Base-by-base conservation (phyloP, 2,888 invertebrate species). In the Meloe dianella region DNA sequence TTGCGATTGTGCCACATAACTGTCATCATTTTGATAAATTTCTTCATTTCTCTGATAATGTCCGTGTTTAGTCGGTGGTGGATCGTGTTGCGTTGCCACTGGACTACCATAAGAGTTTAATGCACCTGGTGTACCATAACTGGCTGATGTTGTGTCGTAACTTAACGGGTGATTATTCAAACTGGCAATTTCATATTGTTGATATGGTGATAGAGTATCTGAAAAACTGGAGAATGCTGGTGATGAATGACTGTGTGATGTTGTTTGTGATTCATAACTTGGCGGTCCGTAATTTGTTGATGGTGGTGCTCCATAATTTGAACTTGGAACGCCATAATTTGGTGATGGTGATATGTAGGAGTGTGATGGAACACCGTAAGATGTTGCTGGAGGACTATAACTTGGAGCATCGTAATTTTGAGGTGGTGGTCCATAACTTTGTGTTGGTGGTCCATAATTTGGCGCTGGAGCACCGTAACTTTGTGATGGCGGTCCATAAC, bases 61-160 rank as follows among this genome's bases (percentile, higher is more conserved):
- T 30, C 2, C 24, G 17, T 63, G 62, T 10, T 60, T 54, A 17
- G 66, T 8, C 5, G 68, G 60, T 17, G 60, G 69, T 9, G 64
- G 12, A 9, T 66, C 66, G 47, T 69, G 66, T 38, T 66, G 69
- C 4, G 69, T 66, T 6, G 62, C 76, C 10, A 41, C 41, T 5
- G 79, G 79, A 7, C 77, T 77, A 7, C 80, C 80, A 61, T 80
- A 80, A 2, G 80, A 80, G 38, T 75, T 80, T 14, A 80, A 71
- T 38, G 80, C 80, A 14, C 79, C 79, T 10, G 79, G 80, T 7
- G 79, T 79, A 29, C 76, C 77, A 66, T 80, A 80, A 68, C 77
- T 80, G 14, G 74, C 72, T 7, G 75, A 74, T 10, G 76, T 74
- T 22, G 73, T 57, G 58, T 77, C 77, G 61, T 77, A 78, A 63